phyloP scores from a whole-genome alignment of 2,113 vertebrate genomes.

The Peromyscus californicus region DNA sequence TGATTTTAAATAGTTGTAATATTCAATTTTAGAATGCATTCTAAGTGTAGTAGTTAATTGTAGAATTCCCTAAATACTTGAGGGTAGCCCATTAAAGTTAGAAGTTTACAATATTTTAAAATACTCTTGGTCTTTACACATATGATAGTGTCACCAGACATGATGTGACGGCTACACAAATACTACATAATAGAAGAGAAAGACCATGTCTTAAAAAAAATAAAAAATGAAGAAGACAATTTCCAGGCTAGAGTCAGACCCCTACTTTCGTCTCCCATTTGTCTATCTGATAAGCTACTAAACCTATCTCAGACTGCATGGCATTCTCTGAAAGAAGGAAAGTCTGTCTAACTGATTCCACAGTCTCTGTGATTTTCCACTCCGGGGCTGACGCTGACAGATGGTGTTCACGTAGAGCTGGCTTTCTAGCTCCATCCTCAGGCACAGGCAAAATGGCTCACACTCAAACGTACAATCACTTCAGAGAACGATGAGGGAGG shows the following conservation, averaged over 20 bases:
- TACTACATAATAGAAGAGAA: not conserved
- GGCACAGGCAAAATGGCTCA: not conserved
- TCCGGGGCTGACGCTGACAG: conserved; percentile 3
- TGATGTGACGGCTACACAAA: not conserved
- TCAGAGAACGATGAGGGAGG: not conserved
- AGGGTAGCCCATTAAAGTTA: not conserved
- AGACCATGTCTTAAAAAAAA: not conserved
- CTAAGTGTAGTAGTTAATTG: not conserved
- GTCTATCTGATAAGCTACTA: not conserved
- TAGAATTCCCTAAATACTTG: not conserved
- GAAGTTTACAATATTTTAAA: not conserved
- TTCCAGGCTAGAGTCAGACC: not conserved
- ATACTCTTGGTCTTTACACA: not conserved
- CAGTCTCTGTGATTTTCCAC: not conserved
- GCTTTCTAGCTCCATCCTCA: conserved; percentile 20
- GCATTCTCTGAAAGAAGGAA: conserved; percentile 54
- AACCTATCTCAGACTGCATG: not conserved
- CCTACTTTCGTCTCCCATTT: not conserved
- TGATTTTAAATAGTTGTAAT: not conserved
- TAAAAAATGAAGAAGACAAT: not conserved
- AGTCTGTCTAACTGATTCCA: not conserved
- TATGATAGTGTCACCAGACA: not conserved
- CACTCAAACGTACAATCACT: conserved; percentile 34
- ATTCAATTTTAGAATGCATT: not conserved
- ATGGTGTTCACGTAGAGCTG: not conserved